Percentiles rank a stretch among this genome's conserved stretches.
Evolutionary conservation across 2,888 invertebrate genomes (phyloP).

Genomic region (Candidula unifasciata): DNA sequence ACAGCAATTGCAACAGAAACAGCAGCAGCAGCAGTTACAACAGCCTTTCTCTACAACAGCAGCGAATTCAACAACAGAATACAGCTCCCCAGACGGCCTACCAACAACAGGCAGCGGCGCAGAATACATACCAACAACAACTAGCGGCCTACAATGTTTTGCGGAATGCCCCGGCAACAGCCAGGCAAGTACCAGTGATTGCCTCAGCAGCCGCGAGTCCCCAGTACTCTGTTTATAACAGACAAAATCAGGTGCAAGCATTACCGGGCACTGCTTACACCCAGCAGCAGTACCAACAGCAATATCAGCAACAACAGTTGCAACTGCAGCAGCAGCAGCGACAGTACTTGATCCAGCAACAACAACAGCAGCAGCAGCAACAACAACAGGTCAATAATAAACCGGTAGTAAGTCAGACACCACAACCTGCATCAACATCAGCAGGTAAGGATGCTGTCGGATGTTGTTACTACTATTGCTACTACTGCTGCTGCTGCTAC

Average conservation of each 20-base stretch:
- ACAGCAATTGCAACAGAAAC: neutral
- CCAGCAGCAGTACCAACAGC: constrained; percentile 31
- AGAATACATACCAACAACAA: constrained; percentile 33
- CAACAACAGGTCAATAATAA: neutral
- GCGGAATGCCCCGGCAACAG: neutral
- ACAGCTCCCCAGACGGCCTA: constrained; percentile 18
- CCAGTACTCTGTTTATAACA: constrained; percentile 11
- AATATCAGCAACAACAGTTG: constrained; percentile 1
- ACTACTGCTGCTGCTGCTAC: too few species aligned
- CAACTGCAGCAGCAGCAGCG: constrained; percentile 22
- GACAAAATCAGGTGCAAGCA: neutral
- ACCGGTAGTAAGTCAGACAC: neutral
- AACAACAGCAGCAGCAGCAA: neutral
- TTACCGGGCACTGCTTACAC: neutral
- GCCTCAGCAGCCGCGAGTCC: neutral
- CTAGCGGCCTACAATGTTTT: constrained; percentile 34
- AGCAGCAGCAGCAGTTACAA: neutral
- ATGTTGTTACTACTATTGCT: neutral
- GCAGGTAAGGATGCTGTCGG: constrained; percentile 11
- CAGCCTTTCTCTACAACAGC: neutral
- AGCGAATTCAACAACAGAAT: constrained; percentile 26
- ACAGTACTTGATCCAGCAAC: neutral
- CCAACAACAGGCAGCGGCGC: constrained; percentile 31
- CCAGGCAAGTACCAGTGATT: neutral
- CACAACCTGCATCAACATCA: neutral